phyloP scores from a whole-genome alignment of 2,888 invertebrate species.

The Scaptomyza cyrtandrae region DNA sequence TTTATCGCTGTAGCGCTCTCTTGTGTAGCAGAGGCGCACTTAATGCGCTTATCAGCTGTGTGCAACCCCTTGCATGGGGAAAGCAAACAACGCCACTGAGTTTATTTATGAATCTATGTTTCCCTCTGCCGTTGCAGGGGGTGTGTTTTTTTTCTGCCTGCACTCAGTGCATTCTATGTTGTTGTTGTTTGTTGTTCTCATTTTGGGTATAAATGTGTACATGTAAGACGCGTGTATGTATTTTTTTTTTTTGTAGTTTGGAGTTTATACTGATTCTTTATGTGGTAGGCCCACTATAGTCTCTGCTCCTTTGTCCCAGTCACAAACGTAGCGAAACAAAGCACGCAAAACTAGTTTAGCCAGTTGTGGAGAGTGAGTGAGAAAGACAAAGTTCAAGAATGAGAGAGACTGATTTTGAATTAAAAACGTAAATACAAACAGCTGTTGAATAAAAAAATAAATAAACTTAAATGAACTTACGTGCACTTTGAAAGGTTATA shows the following conservation, averaged over 20 bases:
- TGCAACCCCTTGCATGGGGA: conserved; percentile 6
- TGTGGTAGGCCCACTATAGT: conserved; percentile 24
- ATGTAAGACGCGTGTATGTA: background rate
- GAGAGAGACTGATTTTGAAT: background rate
- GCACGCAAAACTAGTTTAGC: background rate
- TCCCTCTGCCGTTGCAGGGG: conserved; percentile 28
- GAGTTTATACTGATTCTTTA: conserved; percentile 13
- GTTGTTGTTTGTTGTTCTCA: conserved; percentile 17
- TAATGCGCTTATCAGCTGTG: conserved; percentile 52
- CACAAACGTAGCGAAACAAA: conserved; percentile 26
- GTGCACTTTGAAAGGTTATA: too few relatives aligned
- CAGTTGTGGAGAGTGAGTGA: background rate
- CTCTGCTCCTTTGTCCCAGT: conserved; percentile 32
- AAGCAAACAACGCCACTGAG: conserved; percentile 31
- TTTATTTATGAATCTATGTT: conserved; percentile 33
- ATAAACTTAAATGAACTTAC: background rate
- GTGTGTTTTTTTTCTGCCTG: conserved; percentile 33
- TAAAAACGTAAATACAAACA: conserved; percentile 40
- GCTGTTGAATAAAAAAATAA: conserved; percentile 30
- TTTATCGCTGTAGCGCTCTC: background rate
- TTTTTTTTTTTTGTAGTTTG: conserved; percentile 1
- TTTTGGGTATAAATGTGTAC: conserved; percentile 18
- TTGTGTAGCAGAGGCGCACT: conserved; percentile 28
- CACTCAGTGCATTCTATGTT: conserved; percentile 25
- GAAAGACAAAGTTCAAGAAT: background rate